A percentile compares a stretch with the other conserved stretches of the same genome.
phyloP scores from a whole-genome alignment of 2,797 vertebrate genomes.

The Pipistrellus pipistrellus region DNA sequence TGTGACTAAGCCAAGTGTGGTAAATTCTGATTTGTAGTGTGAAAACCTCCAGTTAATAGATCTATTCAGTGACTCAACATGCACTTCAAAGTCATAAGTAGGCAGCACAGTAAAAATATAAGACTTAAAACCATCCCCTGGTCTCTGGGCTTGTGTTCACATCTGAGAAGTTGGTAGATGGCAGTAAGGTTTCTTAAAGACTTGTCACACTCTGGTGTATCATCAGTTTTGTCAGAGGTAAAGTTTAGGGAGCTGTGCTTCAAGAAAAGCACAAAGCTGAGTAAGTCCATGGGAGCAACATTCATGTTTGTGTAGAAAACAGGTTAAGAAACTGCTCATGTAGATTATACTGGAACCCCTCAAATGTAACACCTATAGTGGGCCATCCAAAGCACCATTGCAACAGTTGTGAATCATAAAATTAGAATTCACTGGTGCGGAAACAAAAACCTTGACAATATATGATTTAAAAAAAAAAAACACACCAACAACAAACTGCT shows the following conservation, averaged over 20 bases:
- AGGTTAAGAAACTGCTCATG: not conserved
- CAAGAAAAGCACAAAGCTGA: not conserved
- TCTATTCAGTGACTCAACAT: conserved; percentile 68
- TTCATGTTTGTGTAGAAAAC: not conserved
- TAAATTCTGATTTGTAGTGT: conserved; percentile 64
- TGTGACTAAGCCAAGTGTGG: conserved; percentile 61
- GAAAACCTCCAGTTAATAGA: conserved; percentile 72
- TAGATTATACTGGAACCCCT: not conserved
- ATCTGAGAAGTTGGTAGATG: conserved; percentile 8
- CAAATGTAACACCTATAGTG: not conserved
- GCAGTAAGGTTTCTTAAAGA: not conserved
- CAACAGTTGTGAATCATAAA: not conserved
- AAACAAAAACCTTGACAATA: not conserved
- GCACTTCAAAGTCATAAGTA: conserved; percentile 41
- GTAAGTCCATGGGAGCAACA: not conserved
- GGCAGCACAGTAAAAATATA: conserved; percentile 52
- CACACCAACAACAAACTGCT: not conserved
- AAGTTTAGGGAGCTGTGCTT: not conserved
- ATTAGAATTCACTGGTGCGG: not conserved
- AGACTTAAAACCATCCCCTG: conserved; percentile 59
- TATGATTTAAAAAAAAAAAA: not conserved
- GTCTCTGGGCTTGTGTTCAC: conserved; percentile 19
- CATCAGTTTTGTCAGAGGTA: not conserved
- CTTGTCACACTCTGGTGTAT: not conserved
- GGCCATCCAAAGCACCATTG: not conserved